Percentiles rank a stretch among this genome's conserved stretches.
These are phyloP conservation scores for Ctenodactylus gundi DNA, from an alignment of 2,113 vertebrate genomes.

Conservation along the genomic window DNA sequence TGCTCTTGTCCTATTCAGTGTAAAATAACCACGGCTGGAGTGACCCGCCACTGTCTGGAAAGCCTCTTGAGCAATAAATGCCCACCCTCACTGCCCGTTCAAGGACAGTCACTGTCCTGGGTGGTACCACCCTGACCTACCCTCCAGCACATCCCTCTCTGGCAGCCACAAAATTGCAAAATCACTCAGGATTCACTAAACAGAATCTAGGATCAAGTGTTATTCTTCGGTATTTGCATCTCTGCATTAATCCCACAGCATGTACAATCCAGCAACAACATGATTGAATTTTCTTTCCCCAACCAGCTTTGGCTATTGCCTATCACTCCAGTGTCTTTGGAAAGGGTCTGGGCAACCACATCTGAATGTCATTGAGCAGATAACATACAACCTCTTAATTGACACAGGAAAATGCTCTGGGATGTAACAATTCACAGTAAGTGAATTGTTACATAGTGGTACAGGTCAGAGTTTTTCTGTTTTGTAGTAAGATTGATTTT, in stretches of 20 bases:
- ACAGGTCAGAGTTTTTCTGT: neutral
- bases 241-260: conserved; percentile 39
- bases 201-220: neutral
- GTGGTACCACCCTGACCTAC: neutral
- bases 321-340: conserved; percentile 59
- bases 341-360: conserved; percentile 54
- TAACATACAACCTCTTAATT: conserved; percentile 74
- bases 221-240: conserved; percentile 36
- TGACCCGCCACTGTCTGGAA: neutral
- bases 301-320: conserved; percentile 26
- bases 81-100: neutral
- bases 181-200: neutral
- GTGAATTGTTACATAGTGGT: neutral
- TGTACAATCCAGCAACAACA: conserved; percentile 39
- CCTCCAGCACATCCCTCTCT: neutral
- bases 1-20: neutral
- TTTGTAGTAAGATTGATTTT: neutral
- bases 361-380: conserved; percentile 75
- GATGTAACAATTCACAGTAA: too few species aligned
- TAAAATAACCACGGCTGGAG: accelerated
- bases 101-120: accelerated
- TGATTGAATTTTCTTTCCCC: conserved; percentile 36
- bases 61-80: neutral
- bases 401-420: conserved; percentile 72
- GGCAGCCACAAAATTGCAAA: conserved; percentile 7